phyloP scores from a whole-genome alignment of 1,140 invertebrate genomes.

The Drosophila quadrilineata region DNA sequence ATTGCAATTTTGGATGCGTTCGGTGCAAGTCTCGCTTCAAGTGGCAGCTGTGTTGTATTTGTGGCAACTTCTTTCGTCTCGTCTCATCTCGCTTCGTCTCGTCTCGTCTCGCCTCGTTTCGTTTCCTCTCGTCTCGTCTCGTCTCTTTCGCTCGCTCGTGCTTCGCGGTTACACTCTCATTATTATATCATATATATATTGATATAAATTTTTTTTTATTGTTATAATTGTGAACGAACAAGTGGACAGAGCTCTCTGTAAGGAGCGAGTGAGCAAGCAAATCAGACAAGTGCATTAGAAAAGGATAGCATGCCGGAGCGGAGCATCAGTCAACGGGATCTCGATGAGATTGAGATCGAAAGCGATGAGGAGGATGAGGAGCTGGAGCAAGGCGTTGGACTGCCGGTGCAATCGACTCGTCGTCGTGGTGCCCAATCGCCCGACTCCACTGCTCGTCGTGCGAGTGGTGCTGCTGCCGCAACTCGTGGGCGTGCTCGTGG shows the following conservation, averaged over 20 bases:
- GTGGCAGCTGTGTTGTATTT: conserved; percentile 4
- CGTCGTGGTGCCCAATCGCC: conserved; percentile 15
- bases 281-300: neutral
- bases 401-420: conserved; percentile 51
- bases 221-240: conserved; percentile 4
- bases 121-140: no score
- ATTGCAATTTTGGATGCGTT: conserved; percentile 74
- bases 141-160: no score
- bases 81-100: neutral
- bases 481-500: neutral
- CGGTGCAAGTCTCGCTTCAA: conserved; percentile 67
- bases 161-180: no score
- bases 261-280: neutral
- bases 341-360: conserved; percentile 75
- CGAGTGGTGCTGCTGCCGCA: conserved; percentile 3
- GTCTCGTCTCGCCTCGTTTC: no score
- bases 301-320: conserved; percentile 61
- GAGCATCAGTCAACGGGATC: conserved; percentile 60
- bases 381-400: conserved; percentile 66
- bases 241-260: conserved; percentile 10
- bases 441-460: neutral
- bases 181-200: neutral
- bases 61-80: neutral
- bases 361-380: conserved; percentile 77
- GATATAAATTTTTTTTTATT: neutral